phyloP scores from a whole-genome alignment of 2,888 invertebrate genomes.

The Liopterus haemorrhoidalis region DNA sequence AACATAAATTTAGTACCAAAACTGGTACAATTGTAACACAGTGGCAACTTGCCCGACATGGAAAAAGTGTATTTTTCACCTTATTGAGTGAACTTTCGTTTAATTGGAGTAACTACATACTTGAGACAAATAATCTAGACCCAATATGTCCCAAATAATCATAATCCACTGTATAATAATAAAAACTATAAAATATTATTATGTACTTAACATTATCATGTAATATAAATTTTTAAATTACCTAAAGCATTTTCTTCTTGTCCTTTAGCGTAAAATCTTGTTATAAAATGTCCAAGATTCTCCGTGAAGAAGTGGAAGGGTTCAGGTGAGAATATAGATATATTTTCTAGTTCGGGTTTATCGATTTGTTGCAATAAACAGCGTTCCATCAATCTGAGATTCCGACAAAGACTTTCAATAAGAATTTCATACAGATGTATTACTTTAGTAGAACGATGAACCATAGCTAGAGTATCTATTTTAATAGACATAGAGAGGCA shows the following conservation, averaged over 20 bases:
- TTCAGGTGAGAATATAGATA: slow-evolving; percentile 49
- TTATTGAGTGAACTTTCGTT: no score
- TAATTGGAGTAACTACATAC: no score
- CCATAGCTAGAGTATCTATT: slow-evolving; percentile 67
- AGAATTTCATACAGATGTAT: slow-evolving; percentile 65
- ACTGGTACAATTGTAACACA: no score
- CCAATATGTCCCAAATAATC: no score
- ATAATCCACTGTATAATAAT: no score
- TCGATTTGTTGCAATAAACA: slow-evolving; percentile 54
- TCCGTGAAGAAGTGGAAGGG: slow-evolving; percentile 69
- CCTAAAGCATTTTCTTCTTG: slow-evolving; percentile 63
- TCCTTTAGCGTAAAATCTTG: slow-evolving; percentile 63
- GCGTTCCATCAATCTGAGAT: slow-evolving; percentile 60
- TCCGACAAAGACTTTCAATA: slow-evolving; percentile 67
- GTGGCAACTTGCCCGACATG: no score
- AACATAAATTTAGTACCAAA: no score
- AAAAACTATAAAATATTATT: no score
- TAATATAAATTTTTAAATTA: slow-evolving; percentile 43
- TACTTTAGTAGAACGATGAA: slow-evolving; percentile 59
- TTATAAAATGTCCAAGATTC: slow-evolving; percentile 70
- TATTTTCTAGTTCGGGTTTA: slow-evolving; percentile 30
- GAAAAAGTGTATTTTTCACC: no score
- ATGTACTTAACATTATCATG: no score
- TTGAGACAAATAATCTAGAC: no score
- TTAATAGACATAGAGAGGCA: slow-evolving; percentile 57